Percentiles rank a stretch among this genome's conserved stretches.
phyloP scores from a whole-genome alignment of 2,888 invertebrate species.

The Heterodera filipjevi region DNA sequence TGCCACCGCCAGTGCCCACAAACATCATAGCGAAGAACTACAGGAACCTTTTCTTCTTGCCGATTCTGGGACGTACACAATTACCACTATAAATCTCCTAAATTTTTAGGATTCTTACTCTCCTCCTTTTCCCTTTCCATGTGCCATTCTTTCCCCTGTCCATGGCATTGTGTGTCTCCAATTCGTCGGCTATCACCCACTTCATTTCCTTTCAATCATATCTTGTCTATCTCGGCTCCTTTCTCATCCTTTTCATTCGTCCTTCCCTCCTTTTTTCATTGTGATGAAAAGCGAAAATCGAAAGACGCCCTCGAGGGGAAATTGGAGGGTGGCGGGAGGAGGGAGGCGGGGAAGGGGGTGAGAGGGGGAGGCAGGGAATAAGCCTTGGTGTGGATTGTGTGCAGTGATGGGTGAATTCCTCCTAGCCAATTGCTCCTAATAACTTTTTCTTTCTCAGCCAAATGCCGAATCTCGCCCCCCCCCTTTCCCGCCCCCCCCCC shows the following conservation, averaged over 20 bases:
- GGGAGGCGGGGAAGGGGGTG: not conserved
- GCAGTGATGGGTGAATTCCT: conserved; percentile 9
- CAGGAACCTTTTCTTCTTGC: no score
- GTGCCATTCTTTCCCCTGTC: no score
- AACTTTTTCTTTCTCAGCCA: conserved; percentile 8
- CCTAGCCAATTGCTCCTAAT: not conserved
- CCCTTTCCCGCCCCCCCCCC: not conserved
- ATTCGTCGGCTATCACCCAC: not conserved
- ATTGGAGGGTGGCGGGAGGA: not conserved
- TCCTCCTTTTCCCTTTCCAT: no score
- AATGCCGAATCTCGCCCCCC: not conserved
- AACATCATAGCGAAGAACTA: no score
- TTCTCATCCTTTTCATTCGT: not conserved
- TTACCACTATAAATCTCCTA: no score
- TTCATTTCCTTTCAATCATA: not conserved
- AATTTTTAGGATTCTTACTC: no score
- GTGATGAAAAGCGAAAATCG: conserved; percentile 5
- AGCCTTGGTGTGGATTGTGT: not conserved
- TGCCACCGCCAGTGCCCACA: no score
- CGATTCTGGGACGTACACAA: no score
- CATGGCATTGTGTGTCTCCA: no score
- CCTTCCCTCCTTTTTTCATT: not conserved
- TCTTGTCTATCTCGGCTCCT: not conserved
- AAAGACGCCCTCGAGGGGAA: not conserved
- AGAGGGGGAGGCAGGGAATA: not conserved